phyloP scores from a whole-genome alignment of 1,140 invertebrate species.

The Lithobius niger region DNA sequence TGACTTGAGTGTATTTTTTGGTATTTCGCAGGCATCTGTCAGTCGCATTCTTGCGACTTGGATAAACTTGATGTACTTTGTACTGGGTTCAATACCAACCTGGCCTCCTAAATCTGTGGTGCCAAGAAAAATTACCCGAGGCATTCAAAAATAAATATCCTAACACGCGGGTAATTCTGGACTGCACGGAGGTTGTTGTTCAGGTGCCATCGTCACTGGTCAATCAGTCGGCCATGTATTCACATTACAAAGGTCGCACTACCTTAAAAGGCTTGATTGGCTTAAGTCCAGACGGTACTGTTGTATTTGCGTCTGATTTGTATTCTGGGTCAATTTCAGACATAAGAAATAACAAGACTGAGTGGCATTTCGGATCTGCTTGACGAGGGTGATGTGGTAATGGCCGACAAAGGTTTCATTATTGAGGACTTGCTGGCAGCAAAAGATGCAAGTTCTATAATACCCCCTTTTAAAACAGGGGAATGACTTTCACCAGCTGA shows the following conservation, averaged over 20 bases:
- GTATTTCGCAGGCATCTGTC: background rate
- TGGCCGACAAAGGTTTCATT: slow-evolving; percentile 2
- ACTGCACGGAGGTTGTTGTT: background rate
- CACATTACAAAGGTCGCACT: background rate
- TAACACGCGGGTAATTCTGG: background rate
- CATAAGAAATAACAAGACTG: background rate
- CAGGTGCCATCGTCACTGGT: background rate
- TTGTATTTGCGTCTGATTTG: background rate
- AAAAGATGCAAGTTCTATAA: background rate
- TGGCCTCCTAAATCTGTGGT: background rate
- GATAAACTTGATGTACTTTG: background rate
- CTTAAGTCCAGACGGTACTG: background rate
- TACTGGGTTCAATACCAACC: background rate
- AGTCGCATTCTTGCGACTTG: background rate
- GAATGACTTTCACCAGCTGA: background rate
- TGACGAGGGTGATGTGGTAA: background rate
- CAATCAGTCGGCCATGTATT: background rate
- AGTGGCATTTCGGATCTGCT: background rate
- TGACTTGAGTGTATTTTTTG: background rate
- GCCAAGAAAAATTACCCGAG: background rate
- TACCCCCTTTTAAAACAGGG: background rate
- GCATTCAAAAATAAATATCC: background rate
- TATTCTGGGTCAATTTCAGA: background rate
- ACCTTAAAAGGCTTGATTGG: background rate
- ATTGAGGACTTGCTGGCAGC: slow-evolving; percentile 1